Percentiles rank a stretch among this genome's conserved stretches.
phyloP scores from a whole-genome alignment of 2,888 invertebrate species.

The Noctuana brunneofusca region DNA sequence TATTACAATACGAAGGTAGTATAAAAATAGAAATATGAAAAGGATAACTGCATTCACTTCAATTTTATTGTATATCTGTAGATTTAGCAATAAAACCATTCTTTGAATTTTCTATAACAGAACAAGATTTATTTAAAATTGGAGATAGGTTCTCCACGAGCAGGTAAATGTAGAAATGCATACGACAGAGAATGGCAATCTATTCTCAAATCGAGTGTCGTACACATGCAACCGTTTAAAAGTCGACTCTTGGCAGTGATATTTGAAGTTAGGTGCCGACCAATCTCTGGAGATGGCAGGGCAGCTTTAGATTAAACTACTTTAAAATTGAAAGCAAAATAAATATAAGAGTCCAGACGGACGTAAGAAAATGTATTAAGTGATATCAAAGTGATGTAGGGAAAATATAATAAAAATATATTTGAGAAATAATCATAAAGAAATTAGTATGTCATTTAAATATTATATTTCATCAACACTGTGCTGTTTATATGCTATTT shows the following conservation, averaged over 20 bases:
- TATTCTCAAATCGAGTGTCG: conserved; percentile 21
- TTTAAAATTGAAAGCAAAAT: not conserved
- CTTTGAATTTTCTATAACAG: not conserved
- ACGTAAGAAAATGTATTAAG: conserved; percentile 1
- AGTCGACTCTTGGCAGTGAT: conserved; percentile 7
- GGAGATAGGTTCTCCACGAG: conserved; percentile 1
- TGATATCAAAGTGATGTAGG: not conserved
- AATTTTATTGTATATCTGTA: no score
- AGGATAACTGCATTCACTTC: no score
- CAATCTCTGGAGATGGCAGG: conserved; percentile 15
- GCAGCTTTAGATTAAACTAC: conserved; percentile 2
- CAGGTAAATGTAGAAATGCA: conserved; percentile 2
- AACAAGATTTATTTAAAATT: not conserved
- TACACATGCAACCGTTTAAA: conserved; percentile 21
- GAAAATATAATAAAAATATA: no score
- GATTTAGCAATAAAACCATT: not conserved
- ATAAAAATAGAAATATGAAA: no score
- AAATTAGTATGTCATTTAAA: no score
- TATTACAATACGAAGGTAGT: no score
- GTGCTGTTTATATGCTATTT: no score
- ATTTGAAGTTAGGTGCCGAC: conserved; percentile 5
- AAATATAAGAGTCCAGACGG: not conserved
- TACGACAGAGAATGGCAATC: conserved; percentile 22
- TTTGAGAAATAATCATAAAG: no score
- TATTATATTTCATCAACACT: no score